phyloP scores from a whole-genome alignment of 2,113 vertebrate genomes.

The Elachura formosa region DNA sequence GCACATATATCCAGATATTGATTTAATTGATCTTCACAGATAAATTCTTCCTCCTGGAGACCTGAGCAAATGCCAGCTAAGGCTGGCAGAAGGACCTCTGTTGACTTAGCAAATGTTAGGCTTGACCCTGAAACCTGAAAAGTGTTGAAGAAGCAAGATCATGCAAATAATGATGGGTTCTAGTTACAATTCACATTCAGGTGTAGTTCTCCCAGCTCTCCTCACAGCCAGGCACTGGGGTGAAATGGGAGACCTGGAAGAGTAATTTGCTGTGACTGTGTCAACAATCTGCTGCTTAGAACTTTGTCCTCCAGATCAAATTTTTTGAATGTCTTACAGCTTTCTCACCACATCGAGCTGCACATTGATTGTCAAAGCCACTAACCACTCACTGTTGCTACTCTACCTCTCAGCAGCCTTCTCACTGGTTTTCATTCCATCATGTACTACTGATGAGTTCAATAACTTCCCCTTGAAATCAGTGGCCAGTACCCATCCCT shows the following conservation, averaged over 20 bases:
- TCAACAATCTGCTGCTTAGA: neutral
- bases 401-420: neutral
- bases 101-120: slow-evolving; percentile 5
- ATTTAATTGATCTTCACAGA: slow-evolving; percentile 18
- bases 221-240: neutral
- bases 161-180: neutral
- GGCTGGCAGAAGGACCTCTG: slow-evolving; percentile 27
- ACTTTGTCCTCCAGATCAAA: neutral
- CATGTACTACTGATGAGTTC: neutral
- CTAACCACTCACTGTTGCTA: neutral
- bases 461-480: neutral
- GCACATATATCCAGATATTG: neutral
- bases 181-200: neutral
- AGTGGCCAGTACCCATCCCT: neutral
- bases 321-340: neutral
- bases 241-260: neutral
- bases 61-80: slow-evolving; percentile 3
- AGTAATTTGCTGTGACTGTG: neutral
- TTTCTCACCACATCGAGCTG: neutral
- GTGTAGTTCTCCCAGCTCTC: neutral
- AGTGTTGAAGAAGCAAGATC: slow-evolving; percentile 2
- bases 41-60: neutral
- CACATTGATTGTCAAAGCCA: neutral
- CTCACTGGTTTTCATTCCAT: neutral
- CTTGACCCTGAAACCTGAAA: neutral